Evolutionary conservation across 2,797 vertebrate species (phyloP).

Genomic region (Malurus leucopterus): DNA sequence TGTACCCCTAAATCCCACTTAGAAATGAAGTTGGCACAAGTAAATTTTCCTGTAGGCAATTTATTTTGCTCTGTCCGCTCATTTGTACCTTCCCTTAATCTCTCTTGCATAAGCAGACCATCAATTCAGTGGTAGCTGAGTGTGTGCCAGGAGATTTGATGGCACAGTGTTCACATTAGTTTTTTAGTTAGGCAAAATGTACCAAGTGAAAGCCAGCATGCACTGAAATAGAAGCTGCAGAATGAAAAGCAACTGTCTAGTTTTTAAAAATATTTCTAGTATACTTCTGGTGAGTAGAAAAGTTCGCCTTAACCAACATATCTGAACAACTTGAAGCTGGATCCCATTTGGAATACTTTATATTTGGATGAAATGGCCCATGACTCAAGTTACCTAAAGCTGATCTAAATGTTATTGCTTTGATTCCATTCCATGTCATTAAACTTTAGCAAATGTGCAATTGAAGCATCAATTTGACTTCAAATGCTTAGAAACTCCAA

Average conservation of each 20-base stretch:
- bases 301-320: conserved; percentile 5
- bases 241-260: not conserved
- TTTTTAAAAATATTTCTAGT: not conserved
- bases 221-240: not conserved
- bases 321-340: not conserved
- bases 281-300: not conserved
- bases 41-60: conserved; percentile 21
- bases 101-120: conserved; percentile 40
- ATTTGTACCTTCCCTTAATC: conserved; percentile 31
- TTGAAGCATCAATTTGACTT: conserved; percentile 31
- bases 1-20: conserved; percentile 18
- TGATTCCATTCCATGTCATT: conserved; percentile 50
- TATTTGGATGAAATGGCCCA: not conserved
- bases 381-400: conserved; percentile 28
- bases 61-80: not conserved
- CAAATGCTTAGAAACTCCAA: conserved; percentile 19
- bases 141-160: conserved; percentile 14
- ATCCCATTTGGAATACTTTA: not conserved
- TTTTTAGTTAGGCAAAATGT: not conserved
- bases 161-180: not conserved
- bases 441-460: conserved; percentile 59
- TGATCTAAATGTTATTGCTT: conserved; percentile 25
- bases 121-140: not conserved
- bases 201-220: not conserved
- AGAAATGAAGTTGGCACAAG: conserved; percentile 5